These are phyloP conservation scores for Reticulitermes lucifugus DNA, from an alignment of 2,888 invertebrate species.

Conservation along the genomic window DNA sequence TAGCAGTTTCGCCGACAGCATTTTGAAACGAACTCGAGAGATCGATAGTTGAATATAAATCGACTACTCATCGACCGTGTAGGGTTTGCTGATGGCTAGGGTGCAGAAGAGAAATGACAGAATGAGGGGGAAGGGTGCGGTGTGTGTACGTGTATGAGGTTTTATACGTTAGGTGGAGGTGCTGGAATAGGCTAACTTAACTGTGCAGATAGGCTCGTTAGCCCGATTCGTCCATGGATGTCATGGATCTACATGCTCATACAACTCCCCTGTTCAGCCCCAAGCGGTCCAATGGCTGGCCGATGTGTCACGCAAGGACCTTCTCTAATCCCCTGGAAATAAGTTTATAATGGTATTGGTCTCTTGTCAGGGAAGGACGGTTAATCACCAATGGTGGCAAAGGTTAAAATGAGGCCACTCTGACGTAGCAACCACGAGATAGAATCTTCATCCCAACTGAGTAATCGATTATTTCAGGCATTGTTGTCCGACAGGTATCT, in stretches of 20 bases:
- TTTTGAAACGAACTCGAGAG: conserved; percentile 25
- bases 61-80: conserved; percentile 36
- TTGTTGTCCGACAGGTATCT: background rate
- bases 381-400: background rate
- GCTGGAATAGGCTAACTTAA: background rate
- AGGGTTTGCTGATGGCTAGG: background rate
- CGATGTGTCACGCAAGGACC: background rate
- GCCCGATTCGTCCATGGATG: background rate
- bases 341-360: background rate
- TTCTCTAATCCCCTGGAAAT: background rate
- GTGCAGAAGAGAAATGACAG: background rate
- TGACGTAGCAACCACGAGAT: background rate
- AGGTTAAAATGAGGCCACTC: background rate
- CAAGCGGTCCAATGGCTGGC: background rate
- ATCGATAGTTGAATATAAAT: conserved; percentile 40
- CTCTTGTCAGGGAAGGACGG: background rate
- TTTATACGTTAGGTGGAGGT: background rate
- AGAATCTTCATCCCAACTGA: background rate
- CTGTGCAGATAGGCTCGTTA: background rate
- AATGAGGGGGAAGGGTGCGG: background rate
- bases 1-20: conserved; percentile 24
- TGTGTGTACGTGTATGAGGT: background rate
- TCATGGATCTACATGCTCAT: background rate
- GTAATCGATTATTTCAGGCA: background rate
- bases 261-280: background rate